Evolutionary conservation across 2,888 invertebrate genomes (phyloP), one percentile per base, ranked within the genome.

Genomic region (Oscheius myriophilus): DNA sequence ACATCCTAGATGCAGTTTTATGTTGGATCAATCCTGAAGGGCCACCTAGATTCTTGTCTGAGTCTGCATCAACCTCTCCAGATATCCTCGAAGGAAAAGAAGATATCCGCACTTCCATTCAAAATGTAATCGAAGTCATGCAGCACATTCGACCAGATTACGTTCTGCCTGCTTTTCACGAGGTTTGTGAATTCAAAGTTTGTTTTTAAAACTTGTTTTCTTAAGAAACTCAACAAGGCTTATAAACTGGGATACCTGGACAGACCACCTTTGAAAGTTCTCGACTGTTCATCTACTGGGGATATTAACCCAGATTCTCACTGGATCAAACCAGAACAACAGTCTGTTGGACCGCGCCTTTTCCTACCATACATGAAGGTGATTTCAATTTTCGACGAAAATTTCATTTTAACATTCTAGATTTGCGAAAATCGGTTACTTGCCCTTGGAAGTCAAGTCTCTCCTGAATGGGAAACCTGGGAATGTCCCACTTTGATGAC

Each of bases 281-380:
- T 46, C 2, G 39, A 45, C 16, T 61, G 49, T 11, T 55, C 46
- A 2, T 23, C 57, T 0, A 42, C 71, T 12, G 63, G 66, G 2
- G 77, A 78, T 25, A 72, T 73, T 43, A 77, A 77, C 62, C 80
- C 79, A 26, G 82, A 79, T 61, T 52, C 70, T 11, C 76, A 77
- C 62, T 79, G 81, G 79, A 58, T 76, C 59, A 69, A 63, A 25
- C 75, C 73, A 1, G 65, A 67, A 2, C 65, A 67, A 2, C 49
- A 64, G 2, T 58, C 63, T 16, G n/a, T 66, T 21, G 77, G 94
- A 78, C 94, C 96, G 61, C 90, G 96, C 53, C 91, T 95, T 73
- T 96, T 95, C 88, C 92, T 93, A 90, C 95, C 96, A 46, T 95
- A 95, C 87, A 93, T 93, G 82, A 95, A 96, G 87, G 96, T 62